Conservation (phyloP, 1,140 invertebrate genomes). For the Nephotettix cincticeps region DNA sequence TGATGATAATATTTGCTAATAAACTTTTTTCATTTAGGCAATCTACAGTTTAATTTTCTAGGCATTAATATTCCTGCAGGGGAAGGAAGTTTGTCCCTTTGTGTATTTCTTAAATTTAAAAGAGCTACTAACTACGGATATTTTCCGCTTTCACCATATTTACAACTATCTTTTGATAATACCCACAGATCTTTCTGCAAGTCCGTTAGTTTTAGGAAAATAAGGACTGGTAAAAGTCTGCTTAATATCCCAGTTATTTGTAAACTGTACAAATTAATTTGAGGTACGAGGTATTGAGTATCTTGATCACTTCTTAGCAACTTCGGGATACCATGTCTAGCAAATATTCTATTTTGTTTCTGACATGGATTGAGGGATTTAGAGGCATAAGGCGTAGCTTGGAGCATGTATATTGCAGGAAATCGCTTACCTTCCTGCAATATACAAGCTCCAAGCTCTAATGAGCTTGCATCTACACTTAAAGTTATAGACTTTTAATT, state of each 20-base stretch:
- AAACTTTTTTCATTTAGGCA: not conserved
- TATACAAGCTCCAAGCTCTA: conserved; percentile 42
- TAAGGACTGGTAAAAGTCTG: conserved; percentile 19
- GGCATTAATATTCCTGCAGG: not conserved
- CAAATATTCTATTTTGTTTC: conserved; percentile 41
- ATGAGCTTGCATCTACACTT: conserved; percentile 36
- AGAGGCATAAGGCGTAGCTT: conserved; percentile 41
- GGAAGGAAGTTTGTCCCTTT: not conserved
- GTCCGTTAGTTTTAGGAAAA: conserved; percentile 30
- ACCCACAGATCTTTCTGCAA: conserved; percentile 29
- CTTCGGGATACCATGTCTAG: conserved; percentile 41
- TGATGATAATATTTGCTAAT: not conserved
- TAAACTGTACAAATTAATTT: conserved; percentile 29
- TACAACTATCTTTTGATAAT: conserved; percentile 29
- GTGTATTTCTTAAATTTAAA: not conserved
- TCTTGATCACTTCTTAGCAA: conserved; percentile 43
- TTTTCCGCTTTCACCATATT: conserved; percentile 16
- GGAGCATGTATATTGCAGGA: too few species aligned
- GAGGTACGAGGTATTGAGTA: conserved; percentile 30
- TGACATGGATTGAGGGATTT: conserved; percentile 37
- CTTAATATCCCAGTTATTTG: conserved; percentile 22
- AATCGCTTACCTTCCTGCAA: conserved; percentile 1
- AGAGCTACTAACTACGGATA: not conserved
- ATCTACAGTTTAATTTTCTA: not conserved
- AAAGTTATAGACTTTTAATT: conserved; percentile 32